Base-by-base conservation (phyloP, 2,113 vertebrate genomes). In the Aphyosemion australe region DNA sequence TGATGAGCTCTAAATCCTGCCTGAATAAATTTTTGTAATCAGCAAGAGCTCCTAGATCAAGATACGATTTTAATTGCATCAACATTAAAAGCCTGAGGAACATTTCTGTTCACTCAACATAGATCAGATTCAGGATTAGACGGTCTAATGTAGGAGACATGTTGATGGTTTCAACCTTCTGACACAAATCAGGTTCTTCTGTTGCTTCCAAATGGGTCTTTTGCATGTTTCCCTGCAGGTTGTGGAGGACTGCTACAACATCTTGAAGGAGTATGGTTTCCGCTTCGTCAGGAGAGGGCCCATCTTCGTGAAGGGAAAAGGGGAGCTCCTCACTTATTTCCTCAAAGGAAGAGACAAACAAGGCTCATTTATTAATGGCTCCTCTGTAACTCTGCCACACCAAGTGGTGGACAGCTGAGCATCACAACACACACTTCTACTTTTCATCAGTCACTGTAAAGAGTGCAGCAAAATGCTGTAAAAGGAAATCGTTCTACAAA, bases 251-350 rank as follows among this genome's bases (percentile, higher is more conserved):
- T 96, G 95, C 14, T 96, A 98, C 75, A 89, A 89, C 78, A 95
- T 98, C 86, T 90, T 98, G 42, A 96, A 95, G 69, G 96, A 97
- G 16, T 98, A 94, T 0, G 94, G 95, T 12, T 98, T 98, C 89
- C 95, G 96, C 65, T 98, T 98, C 0, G 94, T 97, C 31, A 92
- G 95, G 53, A 90, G 96, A 16, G 97, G 97, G 14, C 95, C 95
- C 53, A 94, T 98, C 85, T 98, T 92, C 15, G 96, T 98, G 47
- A 98, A 98, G 54, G 97, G 97, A 12, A 98, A 98, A 60, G 97
- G 97, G 4, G 95, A 98, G 76, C 90, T 98, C 71, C 94, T 98
- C 18, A 98, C 97, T 4, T 98, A 95, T 42, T 97, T 98, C 87
- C 80, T 98, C 13, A 98, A 98, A 78, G 96, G 97, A 48, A 90